Percentiles rank a stretch among this genome's conserved stretches.
phyloP scores from a whole-genome alignment of 1,140 invertebrate genomes.

The Cardiocondyla obscurior region DNA sequence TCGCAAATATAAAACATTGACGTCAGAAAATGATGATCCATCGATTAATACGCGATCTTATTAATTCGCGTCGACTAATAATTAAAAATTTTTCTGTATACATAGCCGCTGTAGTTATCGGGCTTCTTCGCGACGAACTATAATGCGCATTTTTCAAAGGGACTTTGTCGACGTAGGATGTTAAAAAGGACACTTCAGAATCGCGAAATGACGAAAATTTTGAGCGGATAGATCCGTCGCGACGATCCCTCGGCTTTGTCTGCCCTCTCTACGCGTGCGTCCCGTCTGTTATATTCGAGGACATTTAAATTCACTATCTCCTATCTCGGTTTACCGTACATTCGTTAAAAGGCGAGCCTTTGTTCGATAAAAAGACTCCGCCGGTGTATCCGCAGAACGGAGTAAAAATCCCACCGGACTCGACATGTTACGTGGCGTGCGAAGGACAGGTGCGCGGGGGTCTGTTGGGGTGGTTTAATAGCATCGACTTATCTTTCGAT shows the following conservation, averaged over 20 bases:
- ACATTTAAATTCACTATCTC: constrained; percentile 61
- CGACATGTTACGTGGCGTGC: constrained; percentile 49
- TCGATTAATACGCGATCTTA: neutral
- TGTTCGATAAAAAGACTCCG: constrained; percentile 63
- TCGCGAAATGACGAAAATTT: constrained; percentile 48
- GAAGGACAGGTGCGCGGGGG: constrained; percentile 63
- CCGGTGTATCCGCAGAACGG: constrained; percentile 37
- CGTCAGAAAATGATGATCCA: neutral
- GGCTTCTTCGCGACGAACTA: constrained; percentile 13
- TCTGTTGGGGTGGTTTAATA: constrained; percentile 62
- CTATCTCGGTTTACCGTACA: constrained; percentile 54
- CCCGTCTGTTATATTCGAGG: constrained; percentile 56
- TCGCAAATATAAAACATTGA: neutral
- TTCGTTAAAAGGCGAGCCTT: constrained; percentile 62
- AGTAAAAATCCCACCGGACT: constrained; percentile 53
- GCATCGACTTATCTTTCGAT: constrained; percentile 70
- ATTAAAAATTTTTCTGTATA: neutral
- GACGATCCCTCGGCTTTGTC: constrained; percentile 48
- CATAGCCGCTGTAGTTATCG: neutral
- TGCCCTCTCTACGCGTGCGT: constrained; percentile 38
- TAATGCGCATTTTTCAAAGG: constrained; percentile 16
- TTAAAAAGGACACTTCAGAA: constrained; percentile 11
- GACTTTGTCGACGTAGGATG: neutral
- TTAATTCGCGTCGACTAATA: neutral
- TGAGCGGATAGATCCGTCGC: constrained; percentile 43